Base-by-base conservation (phyloP, 1,140 invertebrate species). In the Cotesia chilonis region DNA sequence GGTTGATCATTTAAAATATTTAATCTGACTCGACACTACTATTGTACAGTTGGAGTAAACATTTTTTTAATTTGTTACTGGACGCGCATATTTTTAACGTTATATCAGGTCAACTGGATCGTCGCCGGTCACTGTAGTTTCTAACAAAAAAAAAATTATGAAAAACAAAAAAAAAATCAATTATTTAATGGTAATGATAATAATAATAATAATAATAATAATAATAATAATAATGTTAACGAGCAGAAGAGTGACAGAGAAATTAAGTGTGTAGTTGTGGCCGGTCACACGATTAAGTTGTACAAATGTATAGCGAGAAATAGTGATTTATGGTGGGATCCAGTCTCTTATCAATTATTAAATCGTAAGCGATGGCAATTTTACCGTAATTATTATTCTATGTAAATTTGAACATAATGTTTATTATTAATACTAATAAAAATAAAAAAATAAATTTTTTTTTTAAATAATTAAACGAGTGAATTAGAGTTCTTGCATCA, bases 281-380 rank as follows among this genome's bases (percentile, higher is more conserved):
- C 54, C 65, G 70, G 71, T 63, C 76, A 55, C 79, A 79, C 63
- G 74, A 75, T 80, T 77, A 80, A 76, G 77, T 84, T 85, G 83
- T 85, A 85, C 82, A 85, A 84, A 86, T 86, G 83, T 86, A 86
- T 85, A 86, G 82, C 78, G 79, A 82, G n/a, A 14, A 38, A 35
- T 63, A 63, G 77, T 83, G 82, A 76, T 79, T 77, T 82, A 71
- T 83, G 81, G 76, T 75, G 72, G 75, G 63, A 77, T 72, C 76
- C 75, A 75, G 78, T 76, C 77, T 77, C 81, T 75, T 77, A 75
- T 73, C 74, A 79, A 74, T 36, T 38, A 81, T 69, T 75, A 77
- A 77, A 66, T 54, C 74, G 54, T 59, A 76, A 73, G 64, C 55
- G 64, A 79, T 52, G 74, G 73, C 78, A 78, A 80, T 76, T 80